Evolutionary conservation across 2,113 vertebrate species (phyloP).

Genomic region (Corvus moneduloides): DNA sequence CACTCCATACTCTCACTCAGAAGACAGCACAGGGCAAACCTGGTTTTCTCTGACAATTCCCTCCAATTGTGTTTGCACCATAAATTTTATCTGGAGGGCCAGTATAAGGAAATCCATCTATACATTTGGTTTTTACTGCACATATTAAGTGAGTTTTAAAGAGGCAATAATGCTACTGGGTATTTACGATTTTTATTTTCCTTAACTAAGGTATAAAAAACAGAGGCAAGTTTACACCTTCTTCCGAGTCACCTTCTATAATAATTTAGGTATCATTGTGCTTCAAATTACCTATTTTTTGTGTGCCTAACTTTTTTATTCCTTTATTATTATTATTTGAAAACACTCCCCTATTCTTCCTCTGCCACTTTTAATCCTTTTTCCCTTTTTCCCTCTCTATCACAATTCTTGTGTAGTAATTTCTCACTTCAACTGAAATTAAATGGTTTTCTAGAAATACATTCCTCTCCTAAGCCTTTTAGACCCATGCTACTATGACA

Average conservation of each 20-base stretch:
- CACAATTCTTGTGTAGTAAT: not conserved
- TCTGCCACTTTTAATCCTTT: not conserved
- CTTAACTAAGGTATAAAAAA: not conserved
- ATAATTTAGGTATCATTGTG: not conserved
- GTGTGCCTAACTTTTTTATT: not conserved
- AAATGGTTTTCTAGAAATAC: not conserved
- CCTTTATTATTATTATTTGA: not conserved
- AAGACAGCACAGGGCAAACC: not conserved
- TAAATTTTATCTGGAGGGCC: not conserved
- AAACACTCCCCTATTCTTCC: not conserved
- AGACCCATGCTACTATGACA: not conserved
- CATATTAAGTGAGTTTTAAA: not conserved
- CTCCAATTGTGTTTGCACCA: not conserved
- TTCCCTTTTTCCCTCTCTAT: not conserved
- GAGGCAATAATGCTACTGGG: not conserved
- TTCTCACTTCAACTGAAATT: not conserved
- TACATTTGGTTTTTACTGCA: not conserved
- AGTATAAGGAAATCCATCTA: not conserved
- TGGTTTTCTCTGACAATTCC: not conserved
- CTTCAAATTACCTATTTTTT: not conserved
- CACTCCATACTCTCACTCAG: not conserved
- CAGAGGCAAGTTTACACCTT: not conserved
- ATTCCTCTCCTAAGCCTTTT: not conserved
- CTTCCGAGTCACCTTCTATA: not conserved
- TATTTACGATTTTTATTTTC: not conserved